phyloP scores from a whole-genome alignment of 2,797 vertebrate species.

The Phrynocephalus vlangalii region DNA sequence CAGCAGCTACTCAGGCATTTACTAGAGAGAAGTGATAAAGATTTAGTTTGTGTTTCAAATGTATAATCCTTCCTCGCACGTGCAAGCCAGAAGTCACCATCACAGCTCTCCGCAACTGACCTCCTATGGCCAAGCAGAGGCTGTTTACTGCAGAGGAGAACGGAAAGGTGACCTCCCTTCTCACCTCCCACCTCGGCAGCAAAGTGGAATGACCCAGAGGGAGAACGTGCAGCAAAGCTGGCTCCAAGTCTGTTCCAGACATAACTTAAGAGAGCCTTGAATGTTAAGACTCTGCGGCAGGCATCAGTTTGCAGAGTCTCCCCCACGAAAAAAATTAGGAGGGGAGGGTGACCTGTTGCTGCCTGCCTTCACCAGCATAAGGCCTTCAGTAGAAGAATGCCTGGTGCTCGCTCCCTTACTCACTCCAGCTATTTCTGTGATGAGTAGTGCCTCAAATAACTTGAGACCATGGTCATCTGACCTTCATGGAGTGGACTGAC shows the following conservation, averaged over 20 bases:
- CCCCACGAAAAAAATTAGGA: background rate
- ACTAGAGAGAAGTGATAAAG: slow-evolving; percentile 48
- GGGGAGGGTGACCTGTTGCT: background rate
- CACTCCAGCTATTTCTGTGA: background rate
- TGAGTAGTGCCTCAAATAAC: background rate
- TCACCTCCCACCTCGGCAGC: background rate
- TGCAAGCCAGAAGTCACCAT: background rate
- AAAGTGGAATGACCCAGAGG: background rate
- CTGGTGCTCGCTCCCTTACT: background rate
- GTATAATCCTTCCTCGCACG: background rate
- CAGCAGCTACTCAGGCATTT: slow-evolving; percentile 56
- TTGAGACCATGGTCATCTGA: background rate
- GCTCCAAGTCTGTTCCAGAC: slow-evolving; percentile 5
- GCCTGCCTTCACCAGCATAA: background rate
- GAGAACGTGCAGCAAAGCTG: background rate
- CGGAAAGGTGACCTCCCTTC: slow-evolving; percentile 16
- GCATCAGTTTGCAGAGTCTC: slow-evolving; percentile 14
- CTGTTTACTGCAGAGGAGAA: background rate
- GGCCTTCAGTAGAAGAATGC: background rate
- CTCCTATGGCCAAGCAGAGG: background rate
- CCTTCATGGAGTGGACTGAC: background rate
- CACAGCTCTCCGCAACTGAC: background rate
- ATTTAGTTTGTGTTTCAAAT: background rate
- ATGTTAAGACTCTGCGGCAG: slow-evolving; percentile 1
- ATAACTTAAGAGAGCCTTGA: slow-evolving; percentile 16